Evolutionary conservation across 2,888 invertebrate species (phyloP).

Genomic region (Heliconius hortense): DNA sequence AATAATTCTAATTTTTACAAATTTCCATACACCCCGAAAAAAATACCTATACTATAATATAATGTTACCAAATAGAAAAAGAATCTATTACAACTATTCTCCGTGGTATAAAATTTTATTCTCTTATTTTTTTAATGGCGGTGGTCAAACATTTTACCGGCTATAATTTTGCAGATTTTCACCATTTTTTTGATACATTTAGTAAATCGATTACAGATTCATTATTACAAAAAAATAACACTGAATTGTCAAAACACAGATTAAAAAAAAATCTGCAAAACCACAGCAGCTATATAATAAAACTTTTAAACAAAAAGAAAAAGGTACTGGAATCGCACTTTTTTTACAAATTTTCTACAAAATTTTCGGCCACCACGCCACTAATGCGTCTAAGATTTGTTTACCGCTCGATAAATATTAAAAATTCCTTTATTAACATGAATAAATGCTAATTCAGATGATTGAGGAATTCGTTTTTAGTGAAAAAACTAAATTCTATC

Average conservation of each 20-base stretch:
- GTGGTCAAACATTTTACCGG: conserved; percentile 46
- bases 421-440: conserved; percentile 53
- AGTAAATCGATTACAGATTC: neutral
- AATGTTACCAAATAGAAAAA: conserved; percentile 60
- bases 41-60: conserved; percentile 65
- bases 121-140: conserved; percentile 51
- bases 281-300: conserved; percentile 10
- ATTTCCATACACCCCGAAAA: conserved; percentile 76
- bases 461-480: conserved; percentile 52
- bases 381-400: conserved; percentile 32
- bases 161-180: conserved; percentile 13
- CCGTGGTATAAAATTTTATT: conserved; percentile 60
- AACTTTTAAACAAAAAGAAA: neutral
- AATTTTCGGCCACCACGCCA: conserved; percentile 31
- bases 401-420: conserved; percentile 43
- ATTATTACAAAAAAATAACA: neutral
- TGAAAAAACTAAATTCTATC: conserved; percentile 50
- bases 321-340: conserved; percentile 3
- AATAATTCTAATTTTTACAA: conserved; percentile 76
- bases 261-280: conserved; percentile 13
- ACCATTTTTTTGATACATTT: neutral
- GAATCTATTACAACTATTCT: conserved; percentile 48
- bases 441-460: conserved; percentile 68
- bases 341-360: conserved; percentile 24
- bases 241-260: neutral